These are phyloP conservation scores for Theocolax elegans DNA, from an alignment of 1,140 invertebrate genomes.

Conservation along the genomic window DNA sequence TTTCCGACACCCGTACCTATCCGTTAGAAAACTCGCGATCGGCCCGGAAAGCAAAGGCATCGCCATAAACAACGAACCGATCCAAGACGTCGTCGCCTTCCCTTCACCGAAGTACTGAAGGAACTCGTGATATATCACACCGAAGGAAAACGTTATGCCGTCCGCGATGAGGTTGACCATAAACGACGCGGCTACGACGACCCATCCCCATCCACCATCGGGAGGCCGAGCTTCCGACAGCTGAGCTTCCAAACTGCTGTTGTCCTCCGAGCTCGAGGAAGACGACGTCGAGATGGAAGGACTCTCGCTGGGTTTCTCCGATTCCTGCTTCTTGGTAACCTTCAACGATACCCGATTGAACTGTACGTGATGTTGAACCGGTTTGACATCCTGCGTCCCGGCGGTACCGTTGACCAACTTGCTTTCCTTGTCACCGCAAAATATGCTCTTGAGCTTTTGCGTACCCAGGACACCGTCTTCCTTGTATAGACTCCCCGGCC, in stretches of 20 bases:
- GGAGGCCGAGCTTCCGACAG: slow-evolving; percentile 75
- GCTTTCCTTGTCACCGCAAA: slow-evolving; percentile 49
- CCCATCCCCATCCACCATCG: slow-evolving; percentile 84
- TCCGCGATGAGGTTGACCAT: slow-evolving; percentile 93
- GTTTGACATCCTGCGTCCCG: slow-evolving; percentile 58
- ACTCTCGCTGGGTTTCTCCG: slow-evolving; percentile 50
- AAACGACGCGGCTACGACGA: slow-evolving; percentile 86
- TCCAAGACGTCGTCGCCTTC: slow-evolving; percentile 89
- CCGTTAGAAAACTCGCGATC: slow-evolving; percentile 87
- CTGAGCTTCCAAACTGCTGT: slow-evolving; percentile 72
- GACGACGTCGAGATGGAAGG: slow-evolving; percentile 64
- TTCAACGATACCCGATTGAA: slow-evolving; percentile 62
- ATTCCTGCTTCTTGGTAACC: slow-evolving; percentile 50
- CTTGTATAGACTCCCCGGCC: slow-evolving; percentile 51
- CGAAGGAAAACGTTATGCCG: slow-evolving; percentile 93
- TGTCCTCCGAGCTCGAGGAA: slow-evolving; percentile 68
- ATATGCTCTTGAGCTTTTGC: slow-evolving; percentile 48
- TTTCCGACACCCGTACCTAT: slow-evolving; percentile 84
- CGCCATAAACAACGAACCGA: slow-evolving; percentile 89
- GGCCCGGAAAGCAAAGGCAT: slow-evolving; percentile 91
- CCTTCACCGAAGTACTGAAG: slow-evolving; percentile 84
- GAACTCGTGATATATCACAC: slow-evolving; percentile 89
- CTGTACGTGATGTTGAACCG: slow-evolving; percentile 70
- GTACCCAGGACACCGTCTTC: slow-evolving; percentile 34
- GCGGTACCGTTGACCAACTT: slow-evolving; percentile 51